phyloP scores from a whole-genome alignment of 1,140 invertebrate species.

The Apis laboriosa region DNA sequence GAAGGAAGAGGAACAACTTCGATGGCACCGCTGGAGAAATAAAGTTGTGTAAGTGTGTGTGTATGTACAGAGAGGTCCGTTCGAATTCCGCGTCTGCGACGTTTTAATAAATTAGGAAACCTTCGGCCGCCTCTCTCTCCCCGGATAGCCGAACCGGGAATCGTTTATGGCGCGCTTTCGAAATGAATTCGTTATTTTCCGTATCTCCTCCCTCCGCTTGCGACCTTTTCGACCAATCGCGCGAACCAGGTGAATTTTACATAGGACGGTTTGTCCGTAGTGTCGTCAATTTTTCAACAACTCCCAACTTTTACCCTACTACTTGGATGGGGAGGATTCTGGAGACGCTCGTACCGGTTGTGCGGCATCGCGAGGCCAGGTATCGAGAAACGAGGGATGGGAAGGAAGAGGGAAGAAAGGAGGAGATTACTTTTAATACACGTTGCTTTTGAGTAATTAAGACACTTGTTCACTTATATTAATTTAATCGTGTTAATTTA shows the following conservation, averaged over 20 bases:
- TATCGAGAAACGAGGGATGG: too few relatives aligned
- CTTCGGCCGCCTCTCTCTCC: conserved; percentile 41
- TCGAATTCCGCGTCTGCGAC: conserved; percentile 62
- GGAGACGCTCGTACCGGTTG: too few relatives aligned
- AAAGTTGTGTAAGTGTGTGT: not conserved
- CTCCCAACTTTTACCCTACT: not conserved
- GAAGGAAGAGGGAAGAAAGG: too few relatives aligned
- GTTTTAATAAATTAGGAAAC: conserved; percentile 64
- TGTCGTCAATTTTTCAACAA: conserved; percentile 22
- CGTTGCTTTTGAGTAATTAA: too few relatives aligned
- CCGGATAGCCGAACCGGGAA: conserved; percentile 58
- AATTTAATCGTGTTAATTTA: too few relatives aligned
- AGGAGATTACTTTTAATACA: too few relatives aligned
- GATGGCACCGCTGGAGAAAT: conserved; percentile 9
- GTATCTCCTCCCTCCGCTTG: conserved; percentile 14
- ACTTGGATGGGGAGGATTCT: too few relatives aligned
- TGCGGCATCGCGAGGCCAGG: too few relatives aligned
- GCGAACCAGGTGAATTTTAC: conserved; percentile 22
- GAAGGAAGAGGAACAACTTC: conserved; percentile 5
- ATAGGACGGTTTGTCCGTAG: conserved; percentile 12
- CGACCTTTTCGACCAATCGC: conserved; percentile 32
- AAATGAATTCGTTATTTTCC: conserved; percentile 63
- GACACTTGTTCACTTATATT: too few relatives aligned
- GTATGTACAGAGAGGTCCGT: conserved; percentile 15
- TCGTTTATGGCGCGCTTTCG: conserved; percentile 61